These are phyloP conservation scores for Brachycybe producta DNA, from an alignment of 2,888 invertebrate genomes.

Conservation along the genomic window DNA sequence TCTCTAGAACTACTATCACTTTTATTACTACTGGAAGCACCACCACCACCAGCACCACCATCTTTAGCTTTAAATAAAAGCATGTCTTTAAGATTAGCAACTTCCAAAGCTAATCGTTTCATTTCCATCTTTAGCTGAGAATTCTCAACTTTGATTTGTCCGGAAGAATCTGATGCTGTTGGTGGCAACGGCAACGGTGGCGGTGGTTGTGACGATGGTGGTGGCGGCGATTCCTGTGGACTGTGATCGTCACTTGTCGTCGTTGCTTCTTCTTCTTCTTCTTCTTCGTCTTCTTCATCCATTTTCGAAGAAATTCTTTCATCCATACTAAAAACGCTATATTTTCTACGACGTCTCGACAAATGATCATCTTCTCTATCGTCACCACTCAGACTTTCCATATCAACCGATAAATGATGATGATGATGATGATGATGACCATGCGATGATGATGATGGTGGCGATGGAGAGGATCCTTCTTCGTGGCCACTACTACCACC, in stretches of 20 bases:
- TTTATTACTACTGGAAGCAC: not conserved
- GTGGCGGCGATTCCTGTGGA: constrained; percentile 37
- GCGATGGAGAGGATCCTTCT: not conserved
- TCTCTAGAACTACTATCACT: not conserved
- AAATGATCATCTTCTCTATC: constrained; percentile 9
- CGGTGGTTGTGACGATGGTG: constrained; percentile 14
- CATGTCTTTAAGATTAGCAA: constrained; percentile 62
- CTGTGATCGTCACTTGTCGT: constrained; percentile 28
- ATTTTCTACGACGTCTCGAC: too few relatives aligned
- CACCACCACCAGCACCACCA: not conserved
- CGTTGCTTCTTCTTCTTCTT: too few relatives aligned
- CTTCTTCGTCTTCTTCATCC: too few relatives aligned
- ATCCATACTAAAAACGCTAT: too few relatives aligned
- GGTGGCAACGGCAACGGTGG: constrained; percentile 39
- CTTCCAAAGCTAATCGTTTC: constrained; percentile 76
- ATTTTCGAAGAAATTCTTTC: too few relatives aligned
- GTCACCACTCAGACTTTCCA: not conserved
- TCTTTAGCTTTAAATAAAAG: constrained; percentile 23
- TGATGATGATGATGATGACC: constrained; percentile 6
- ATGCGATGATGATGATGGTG: constrained; percentile 24
- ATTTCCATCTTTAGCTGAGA: constrained; percentile 64
- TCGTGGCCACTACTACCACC: too few relatives aligned
- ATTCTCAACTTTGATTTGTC: constrained; percentile 36
- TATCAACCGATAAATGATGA: not conserved
- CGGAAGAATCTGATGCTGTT: constrained; percentile 32